Conservation (phyloP, 2,888 invertebrate species). For the Vannuccia rotundouncinata region DNA sequence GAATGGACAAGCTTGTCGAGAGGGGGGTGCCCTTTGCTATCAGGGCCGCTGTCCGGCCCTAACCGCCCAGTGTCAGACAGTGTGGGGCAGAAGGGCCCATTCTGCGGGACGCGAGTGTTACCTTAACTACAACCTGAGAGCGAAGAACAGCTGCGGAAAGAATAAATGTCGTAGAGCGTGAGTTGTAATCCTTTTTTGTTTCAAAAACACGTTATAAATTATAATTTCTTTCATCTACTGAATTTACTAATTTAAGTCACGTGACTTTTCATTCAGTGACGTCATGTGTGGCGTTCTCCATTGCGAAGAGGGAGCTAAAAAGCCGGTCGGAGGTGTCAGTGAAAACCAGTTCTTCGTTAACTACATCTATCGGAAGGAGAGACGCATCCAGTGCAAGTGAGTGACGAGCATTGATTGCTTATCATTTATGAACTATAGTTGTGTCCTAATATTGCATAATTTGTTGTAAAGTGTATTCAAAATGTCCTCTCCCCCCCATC, state of each 20-base stretch:
- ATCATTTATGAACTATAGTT: too few species aligned
- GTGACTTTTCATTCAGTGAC: too few species aligned
- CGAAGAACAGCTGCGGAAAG: slow-evolving; percentile 12
- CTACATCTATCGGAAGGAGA: neutral
- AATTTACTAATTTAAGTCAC: too few species aligned
- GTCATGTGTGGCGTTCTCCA: slow-evolving; percentile 32
- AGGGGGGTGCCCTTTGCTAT: slow-evolving; percentile 34
- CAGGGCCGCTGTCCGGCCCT: slow-evolving; percentile 37
- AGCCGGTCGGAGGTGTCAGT: neutral
- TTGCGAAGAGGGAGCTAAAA: slow-evolving; percentile 24
- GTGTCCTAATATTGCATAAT: too few species aligned
- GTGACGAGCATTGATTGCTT: too few species aligned
- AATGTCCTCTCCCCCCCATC: too few species aligned
- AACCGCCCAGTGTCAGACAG: slow-evolving; percentile 24
- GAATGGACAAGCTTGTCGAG: slow-evolving; percentile 33
- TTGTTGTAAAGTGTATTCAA: too few species aligned
- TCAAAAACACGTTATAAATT: too few species aligned
- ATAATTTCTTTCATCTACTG: too few species aligned
- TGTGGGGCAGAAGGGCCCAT: slow-evolving; percentile 31
- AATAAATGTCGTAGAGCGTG: slow-evolving; percentile 12
- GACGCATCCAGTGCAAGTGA: slow-evolving; percentile 29
- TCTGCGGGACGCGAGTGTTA: slow-evolving; percentile 35
- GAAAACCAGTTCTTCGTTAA: slow-evolving; percentile 6
- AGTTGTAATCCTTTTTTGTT: neutral
- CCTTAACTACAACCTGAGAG: slow-evolving; percentile 17